A percentile compares a stretch with the other conserved stretches of the same genome.
Conservation (phyloP, 2,888 invertebrate genomes). For the Scaptomyza polygonia region DNA sequence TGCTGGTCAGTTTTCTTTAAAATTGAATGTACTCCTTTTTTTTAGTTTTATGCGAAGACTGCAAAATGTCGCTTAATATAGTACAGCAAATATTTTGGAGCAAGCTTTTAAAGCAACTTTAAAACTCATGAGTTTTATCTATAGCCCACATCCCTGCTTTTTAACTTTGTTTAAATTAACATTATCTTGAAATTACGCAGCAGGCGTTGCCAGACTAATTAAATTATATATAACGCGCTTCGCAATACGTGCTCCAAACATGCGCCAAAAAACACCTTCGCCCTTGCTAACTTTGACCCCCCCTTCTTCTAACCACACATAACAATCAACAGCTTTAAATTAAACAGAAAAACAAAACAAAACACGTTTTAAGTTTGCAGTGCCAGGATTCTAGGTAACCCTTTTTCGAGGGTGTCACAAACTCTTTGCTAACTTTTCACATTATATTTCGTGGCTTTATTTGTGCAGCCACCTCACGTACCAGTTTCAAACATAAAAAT, state of each 20-base stretch:
- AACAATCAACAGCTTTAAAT: slow-evolving; percentile 47
- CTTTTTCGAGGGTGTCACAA: slow-evolving; percentile 13
- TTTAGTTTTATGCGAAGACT: no score
- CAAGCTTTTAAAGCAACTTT: background rate
- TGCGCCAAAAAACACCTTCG: background rate
- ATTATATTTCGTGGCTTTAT: slow-evolving; percentile 40
- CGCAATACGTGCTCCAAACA: slow-evolving; percentile 56
- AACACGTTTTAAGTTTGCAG: slow-evolving; percentile 16
- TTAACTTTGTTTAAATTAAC: background rate
- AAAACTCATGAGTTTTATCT: background rate
- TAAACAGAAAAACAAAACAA: slow-evolving; percentile 56
- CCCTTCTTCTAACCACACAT: slow-evolving; percentile 16
- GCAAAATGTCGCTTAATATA: no score
- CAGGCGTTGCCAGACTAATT: slow-evolving; percentile 68
- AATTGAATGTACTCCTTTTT: no score
- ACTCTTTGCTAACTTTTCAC: slow-evolving; percentile 26
- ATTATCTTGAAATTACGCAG: slow-evolving; percentile 40
- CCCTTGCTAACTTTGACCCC: no score
- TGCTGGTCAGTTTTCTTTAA: background rate
- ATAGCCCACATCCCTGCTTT: background rate
- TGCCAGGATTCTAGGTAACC: slow-evolving; percentile 16
- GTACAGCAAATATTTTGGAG: background rate
- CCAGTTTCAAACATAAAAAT: slow-evolving; percentile 72
- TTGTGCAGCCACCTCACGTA: slow-evolving; percentile 78
- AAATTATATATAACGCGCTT: slow-evolving; percentile 56